Evolutionary conservation across 1,140 invertebrate genomes (phyloP).

Genomic region (Sarcophaga bullata): DNA sequence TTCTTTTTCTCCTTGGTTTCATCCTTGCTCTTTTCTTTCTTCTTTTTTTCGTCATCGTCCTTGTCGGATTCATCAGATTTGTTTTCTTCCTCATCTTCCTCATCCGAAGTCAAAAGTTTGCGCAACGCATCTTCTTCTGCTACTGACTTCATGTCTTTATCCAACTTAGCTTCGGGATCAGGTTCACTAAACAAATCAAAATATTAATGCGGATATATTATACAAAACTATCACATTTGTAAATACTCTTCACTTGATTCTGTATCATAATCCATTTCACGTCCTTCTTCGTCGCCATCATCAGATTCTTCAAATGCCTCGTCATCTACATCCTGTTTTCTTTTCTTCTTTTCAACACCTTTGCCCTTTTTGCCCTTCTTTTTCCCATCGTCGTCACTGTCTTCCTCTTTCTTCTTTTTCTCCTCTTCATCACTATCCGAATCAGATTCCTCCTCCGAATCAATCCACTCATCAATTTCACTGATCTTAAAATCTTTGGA

Average conservation of each 20-base stretch:
- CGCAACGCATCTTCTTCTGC: conserved; percentile 88
- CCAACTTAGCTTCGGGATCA: conserved; percentile 78
- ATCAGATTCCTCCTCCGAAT: conserved; percentile 80
- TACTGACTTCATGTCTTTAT: conserved; percentile 82
- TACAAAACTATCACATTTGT: not conserved
- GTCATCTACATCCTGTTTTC: conserved; percentile 79
- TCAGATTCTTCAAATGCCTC: conserved; percentile 96
- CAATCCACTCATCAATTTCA: conserved; percentile 94
- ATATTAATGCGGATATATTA: not conserved
- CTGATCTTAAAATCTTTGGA: conserved; percentile 84
- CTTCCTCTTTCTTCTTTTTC: conserved; percentile 75
- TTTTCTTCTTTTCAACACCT: conserved; percentile 77
- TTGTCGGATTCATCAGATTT: conserved; percentile 72
- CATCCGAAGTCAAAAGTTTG: conserved; percentile 89
- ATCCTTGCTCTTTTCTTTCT: conserved; percentile 72
- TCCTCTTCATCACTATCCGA: conserved; percentile 72
- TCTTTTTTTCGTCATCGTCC: conserved; percentile 69
- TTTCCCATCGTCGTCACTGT: conserved; percentile 71
- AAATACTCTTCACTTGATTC: conserved; percentile 79
- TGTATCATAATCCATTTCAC: conserved; percentile 88
- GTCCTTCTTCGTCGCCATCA: conserved; percentile 94
- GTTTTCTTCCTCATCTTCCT: conserved; percentile 84
- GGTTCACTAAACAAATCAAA: conserved; percentile 71
- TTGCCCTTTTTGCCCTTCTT: conserved; percentile 76
- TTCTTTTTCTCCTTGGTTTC: conserved; percentile 72